A percentile compares a stretch with the other conserved stretches of the same genome.
Conservation (phyloP, 2,113 vertebrate species). For the Dasyurus viverrinus region DNA sequence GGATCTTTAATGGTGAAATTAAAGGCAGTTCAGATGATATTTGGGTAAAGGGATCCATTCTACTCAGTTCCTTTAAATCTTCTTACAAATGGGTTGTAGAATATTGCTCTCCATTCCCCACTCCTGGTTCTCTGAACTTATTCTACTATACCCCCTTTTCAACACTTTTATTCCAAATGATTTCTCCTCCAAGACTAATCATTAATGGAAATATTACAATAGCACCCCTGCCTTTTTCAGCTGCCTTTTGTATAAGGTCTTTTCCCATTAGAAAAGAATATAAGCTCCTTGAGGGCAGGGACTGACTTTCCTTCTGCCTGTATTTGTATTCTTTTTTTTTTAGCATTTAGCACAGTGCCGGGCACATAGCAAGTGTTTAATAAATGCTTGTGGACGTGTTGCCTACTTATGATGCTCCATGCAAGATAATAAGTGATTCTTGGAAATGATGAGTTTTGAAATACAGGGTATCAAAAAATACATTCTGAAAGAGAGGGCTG, state of each 20-base stretch:
- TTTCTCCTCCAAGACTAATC: too few relatives aligned
- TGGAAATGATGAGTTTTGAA: not conserved
- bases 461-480: not conserved
- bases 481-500: not conserved
- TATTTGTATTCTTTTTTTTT: not conserved
- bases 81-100: not conserved
- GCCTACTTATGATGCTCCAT: not conserved
- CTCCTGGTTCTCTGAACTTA: not conserved
- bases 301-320: not conserved
- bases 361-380: not conserved
- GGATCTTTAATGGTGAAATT: not conserved
- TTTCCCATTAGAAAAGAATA: not conserved
- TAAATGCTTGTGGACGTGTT: not conserved
- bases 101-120: not conserved
- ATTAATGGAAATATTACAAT: too few relatives aligned
- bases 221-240: not conserved
- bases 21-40: not conserved
- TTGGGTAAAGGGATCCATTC: not conserved
- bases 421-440: not conserved
- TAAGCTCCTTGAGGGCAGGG: not conserved
- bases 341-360: not conserved
- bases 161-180: not conserved
- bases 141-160: not conserved
- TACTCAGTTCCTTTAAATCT: not conserved
- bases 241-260: not conserved